Base-by-base conservation (phyloP, 1,140 invertebrate genomes). In the Bombus cullumanus region DNA sequence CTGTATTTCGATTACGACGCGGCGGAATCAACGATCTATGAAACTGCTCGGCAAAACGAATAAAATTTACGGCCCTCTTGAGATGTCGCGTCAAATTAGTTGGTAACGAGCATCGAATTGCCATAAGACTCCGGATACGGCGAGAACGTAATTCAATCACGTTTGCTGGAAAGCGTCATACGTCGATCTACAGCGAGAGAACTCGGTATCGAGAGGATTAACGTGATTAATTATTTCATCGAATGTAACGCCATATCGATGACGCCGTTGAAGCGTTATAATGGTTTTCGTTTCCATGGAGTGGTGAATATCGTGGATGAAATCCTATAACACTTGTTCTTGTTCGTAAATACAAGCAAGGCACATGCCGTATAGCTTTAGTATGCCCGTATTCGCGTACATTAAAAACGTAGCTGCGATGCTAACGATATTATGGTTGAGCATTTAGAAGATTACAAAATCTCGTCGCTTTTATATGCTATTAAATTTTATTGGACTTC, bases 51-150 rank as follows among this genome's bases (percentile, higher is more conserved):
- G 41, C 22, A 64, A 62, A 88, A 88, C 83, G 64, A 80, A 81
- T 64, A 73, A 86, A 87, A 89, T 64, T 74, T 76, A 86, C 53
- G 37, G 15, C 43, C 18, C 88, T 31, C 84, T 31, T 9, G 85
- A 79, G 88, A 89, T 41, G 37, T 31, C n/a, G 81, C 77, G 43
- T 87, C 80, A 22, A 64, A 74, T 68, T 81, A 37, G 64, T n/a
- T 15, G 53, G 43, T 90, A 87, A 89, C 79, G 88, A 89, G 88
- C 81, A 53, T 90, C 89, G 64, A 81, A 87, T 89, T 84, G 81
- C 89, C 31, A 69, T 53, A 80, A 66, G 47, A 47, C 15, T 77
- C 43, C 37, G 43, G 18, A 22, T 64, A 80, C 39, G 43, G 22
- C n/a, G 25, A 69, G n/a, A 25, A 85, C 68, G 28, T 59, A 69